phyloP scores from a whole-genome alignment of 2,113 vertebrate species.

The Marcusenius ussheri region DNA sequence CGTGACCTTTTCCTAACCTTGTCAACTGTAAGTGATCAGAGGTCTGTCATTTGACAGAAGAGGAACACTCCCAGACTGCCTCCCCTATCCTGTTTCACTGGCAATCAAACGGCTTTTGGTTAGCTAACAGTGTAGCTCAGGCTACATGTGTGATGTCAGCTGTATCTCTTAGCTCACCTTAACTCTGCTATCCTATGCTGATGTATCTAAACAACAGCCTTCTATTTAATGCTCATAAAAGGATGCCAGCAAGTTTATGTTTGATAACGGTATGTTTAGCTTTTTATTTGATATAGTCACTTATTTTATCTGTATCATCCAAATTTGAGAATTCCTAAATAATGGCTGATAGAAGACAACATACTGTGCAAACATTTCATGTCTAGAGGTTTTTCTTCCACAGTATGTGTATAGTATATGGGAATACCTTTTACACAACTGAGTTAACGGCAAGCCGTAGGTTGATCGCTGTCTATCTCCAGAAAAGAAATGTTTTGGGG shows the following conservation, averaged over 20 bases:
- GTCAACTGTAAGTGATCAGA: background rate
- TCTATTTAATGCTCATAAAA: background rate
- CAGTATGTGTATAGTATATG: background rate
- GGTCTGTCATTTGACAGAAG: background rate
- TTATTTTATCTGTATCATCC: background rate
- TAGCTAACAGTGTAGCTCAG: background rate
- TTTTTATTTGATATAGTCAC: background rate
- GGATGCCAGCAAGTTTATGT: background rate
- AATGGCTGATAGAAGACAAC: background rate
- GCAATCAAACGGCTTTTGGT: background rate
- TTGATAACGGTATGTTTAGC: background rate
- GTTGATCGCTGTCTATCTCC: background rate
- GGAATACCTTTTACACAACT: background rate
- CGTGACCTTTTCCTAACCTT: background rate
- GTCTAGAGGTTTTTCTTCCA: background rate
- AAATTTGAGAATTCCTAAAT: background rate
- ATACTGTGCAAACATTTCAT: background rate
- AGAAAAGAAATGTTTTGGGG: background rate
- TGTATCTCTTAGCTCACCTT: background rate
- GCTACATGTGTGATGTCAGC: background rate
- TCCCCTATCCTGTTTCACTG: background rate
- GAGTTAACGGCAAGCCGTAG: background rate
- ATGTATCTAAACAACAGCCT: background rate
- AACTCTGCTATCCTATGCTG: background rate
- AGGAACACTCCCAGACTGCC: background rate